Conservation (phyloP, 2,113 vertebrate species). For the Benitochromis conjunctus region DNA sequence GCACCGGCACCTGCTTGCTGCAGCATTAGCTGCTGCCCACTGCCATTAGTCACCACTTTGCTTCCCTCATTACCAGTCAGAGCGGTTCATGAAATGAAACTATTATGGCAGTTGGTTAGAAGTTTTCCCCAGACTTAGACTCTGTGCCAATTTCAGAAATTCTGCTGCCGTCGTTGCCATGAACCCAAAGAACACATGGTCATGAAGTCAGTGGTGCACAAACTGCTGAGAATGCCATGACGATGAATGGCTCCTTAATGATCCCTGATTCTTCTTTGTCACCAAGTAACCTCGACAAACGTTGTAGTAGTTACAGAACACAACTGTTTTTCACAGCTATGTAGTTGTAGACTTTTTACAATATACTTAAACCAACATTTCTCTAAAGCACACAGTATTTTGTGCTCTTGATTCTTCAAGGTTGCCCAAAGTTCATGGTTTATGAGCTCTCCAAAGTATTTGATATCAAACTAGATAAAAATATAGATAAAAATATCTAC, state of each 20-base stretch:
- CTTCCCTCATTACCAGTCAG: background rate
- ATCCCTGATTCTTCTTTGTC: background rate
- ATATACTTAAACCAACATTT: background rate
- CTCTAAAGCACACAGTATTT: background rate
- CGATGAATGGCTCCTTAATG: background rate
- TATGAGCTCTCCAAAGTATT: background rate
- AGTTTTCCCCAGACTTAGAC: background rate
- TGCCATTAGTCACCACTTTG: constrained; percentile 31
- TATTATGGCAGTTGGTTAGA: background rate
- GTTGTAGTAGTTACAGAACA: background rate
- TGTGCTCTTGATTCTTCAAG: background rate
- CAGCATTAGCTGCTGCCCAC: background rate
- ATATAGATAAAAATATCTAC: background rate
- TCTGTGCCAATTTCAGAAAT: background rate
- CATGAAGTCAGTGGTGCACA: background rate
- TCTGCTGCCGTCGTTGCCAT: background rate
- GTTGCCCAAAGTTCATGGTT: background rate
- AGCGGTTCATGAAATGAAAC: background rate
- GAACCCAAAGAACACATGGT: background rate
- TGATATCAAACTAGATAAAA: background rate
- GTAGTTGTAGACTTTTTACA: background rate
- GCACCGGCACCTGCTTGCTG: background rate
- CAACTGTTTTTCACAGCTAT: background rate
- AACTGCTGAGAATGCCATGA: background rate
- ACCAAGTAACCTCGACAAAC: background rate